Base-by-base conservation (phyloP, 2,113 vertebrate genomes). In the Notothenia coriiceps region DNA sequence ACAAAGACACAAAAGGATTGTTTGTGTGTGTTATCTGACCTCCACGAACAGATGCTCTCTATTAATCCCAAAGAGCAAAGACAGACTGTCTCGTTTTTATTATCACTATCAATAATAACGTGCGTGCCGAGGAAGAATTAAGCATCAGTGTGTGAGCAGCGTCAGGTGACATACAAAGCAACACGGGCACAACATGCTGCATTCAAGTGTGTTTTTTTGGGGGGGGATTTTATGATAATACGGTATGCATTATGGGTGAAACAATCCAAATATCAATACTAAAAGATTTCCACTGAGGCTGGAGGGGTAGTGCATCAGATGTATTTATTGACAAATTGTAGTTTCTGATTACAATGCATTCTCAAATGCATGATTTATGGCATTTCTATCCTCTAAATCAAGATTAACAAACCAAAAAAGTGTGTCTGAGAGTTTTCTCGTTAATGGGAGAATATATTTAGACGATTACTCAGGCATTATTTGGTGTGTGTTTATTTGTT, bases 11-110 rank as follows among this genome's bases (percentile, higher is more conserved):
- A 60, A 20, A 29, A 20, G 10, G 44, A 49, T 67, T 25, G 75
- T 55, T 51, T 60, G 64, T 59, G 15, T 13, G 22, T 40, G 13
- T 59, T 77, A 85, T 82, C 78, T 81, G 80, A 88, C 81, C 67
- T 87, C 75, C 80, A 74, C 77, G 72, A 75, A 88, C 90, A 91
- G 88, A 91, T 88, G 89, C 86, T 83, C 74, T 77, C 87, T 90
- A 90, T 93, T 91, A 91, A 93, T 93, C 92, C 86, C 78, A 79
- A 72, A 84, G 52, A 88, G 80, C 82, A 56, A 83, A 89, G 88
- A 89, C 82, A 89, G 84, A 84, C 83, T 82, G 92, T 70, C 78
- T 81, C 66, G 64, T 88, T 93, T 93, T 90, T 91, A 92, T 90
- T 86, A 77, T 83, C 79, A 74, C 89, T 88, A 92, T 91, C 90